phyloP scores from a whole-genome alignment of 2,113 vertebrate genomes.

The Peromyscus polionotus region DNA sequence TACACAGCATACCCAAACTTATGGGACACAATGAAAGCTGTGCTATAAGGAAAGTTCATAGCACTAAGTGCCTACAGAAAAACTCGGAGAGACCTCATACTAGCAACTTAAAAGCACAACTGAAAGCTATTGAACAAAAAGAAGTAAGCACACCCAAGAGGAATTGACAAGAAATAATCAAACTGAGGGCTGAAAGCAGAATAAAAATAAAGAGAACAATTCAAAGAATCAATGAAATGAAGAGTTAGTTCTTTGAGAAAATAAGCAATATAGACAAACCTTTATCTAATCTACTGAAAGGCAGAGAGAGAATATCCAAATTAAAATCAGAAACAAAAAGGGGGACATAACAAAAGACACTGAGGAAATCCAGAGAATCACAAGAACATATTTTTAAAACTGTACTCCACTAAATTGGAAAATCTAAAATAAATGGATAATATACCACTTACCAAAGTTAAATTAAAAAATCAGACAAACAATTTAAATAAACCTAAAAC shows the following conservation, averaged over 20 bases:
- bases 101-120: neutral
- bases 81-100: neutral
- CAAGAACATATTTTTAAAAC: too few relatives aligned
- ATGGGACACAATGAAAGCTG: neutral
- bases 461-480: too few relatives aligned
- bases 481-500: too few relatives aligned
- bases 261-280: neutral
- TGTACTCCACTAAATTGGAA: too few relatives aligned
- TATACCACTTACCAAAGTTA: too few relatives aligned
- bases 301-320: neutral
- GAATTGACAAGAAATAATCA: neutral
- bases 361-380: too few relatives aligned
- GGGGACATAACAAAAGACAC: too few relatives aligned
- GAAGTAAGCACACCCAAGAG: neutral
- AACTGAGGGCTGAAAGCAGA: neutral
- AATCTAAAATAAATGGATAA: too few relatives aligned
- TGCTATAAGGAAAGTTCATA: neutral
- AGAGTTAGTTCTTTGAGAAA: neutral
- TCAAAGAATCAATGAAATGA: neutral
- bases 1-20: neutral
- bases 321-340: neutral
- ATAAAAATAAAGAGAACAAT: neutral
- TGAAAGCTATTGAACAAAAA: neutral
- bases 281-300: neutral
- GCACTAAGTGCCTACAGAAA: neutral